phyloP scores from a whole-genome alignment of 92 coral and sea anemone genomes.

The Phenganax marumi region DNA sequence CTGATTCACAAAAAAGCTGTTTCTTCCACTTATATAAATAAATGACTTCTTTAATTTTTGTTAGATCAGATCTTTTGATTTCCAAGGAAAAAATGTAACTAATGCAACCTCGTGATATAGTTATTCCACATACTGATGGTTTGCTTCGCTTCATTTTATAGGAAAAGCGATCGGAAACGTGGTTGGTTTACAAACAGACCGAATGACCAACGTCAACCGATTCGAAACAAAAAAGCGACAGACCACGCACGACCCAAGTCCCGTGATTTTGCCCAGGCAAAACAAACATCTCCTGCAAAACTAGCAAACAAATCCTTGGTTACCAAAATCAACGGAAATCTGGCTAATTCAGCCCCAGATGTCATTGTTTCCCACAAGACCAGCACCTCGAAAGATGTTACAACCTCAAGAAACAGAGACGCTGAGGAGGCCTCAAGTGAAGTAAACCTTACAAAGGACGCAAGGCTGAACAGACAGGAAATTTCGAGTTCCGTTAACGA shows the following conservation, averaged over 20 bases:
- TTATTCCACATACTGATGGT: too few species aligned
- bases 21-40: too few species aligned
- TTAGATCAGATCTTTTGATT: too few species aligned
- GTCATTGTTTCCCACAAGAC: constrained; percentile 16
- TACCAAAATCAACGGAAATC: neutral
- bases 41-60: too few species aligned
- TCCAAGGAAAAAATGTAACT: too few species aligned
- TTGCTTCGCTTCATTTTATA: neutral
- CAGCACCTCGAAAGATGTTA: neutral
- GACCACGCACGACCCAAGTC: constrained; percentile 5
- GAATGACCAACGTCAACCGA: neutral
- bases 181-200: neutral
- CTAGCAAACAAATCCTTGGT: constrained; percentile 25
- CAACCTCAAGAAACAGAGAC: neutral
- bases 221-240: neutral
- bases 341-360: constrained; percentile 1
- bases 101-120: too few species aligned
- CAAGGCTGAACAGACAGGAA: neutral
- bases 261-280: neutral
- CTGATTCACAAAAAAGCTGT: too few species aligned
- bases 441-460: neutral
- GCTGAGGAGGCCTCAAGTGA: neutral
- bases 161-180: constrained; percentile 3
- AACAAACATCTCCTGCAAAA: constrained; percentile 2
- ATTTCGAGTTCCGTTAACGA: neutral